A percentile compares a stretch with the other conserved stretches of the same genome.
Conservation (phyloP, 2,888 invertebrate genomes). For the Drosophila helvetica region DNA sequence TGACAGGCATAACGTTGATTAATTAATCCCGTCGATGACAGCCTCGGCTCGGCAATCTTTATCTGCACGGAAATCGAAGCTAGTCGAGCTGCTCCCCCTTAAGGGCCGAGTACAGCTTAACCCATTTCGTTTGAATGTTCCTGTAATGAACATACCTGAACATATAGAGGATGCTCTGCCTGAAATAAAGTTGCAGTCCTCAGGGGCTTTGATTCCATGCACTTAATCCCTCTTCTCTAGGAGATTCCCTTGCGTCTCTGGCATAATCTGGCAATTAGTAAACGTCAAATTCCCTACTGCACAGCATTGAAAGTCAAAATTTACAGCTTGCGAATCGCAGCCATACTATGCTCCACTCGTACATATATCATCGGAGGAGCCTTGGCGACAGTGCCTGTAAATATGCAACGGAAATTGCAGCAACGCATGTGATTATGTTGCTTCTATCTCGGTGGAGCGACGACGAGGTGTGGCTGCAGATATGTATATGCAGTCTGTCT, state of each 20-base stretch:
- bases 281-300: conserved; percentile 69
- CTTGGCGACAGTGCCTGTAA: conserved; percentile 51
- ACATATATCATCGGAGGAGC: conserved; percentile 49
- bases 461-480: conserved; percentile 14
- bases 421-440: conserved; percentile 67
- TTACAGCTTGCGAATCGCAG: conserved; percentile 70
- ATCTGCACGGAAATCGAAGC: conserved; percentile 27
- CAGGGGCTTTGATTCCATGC: background rate
- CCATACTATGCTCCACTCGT: conserved; percentile 25
- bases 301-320: conserved; percentile 69
- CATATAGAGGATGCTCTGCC: conserved; percentile 5
- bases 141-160: background rate
- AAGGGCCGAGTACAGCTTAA: conserved; percentile 33
- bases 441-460: conserved; percentile 20
- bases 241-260: conserved; percentile 3
- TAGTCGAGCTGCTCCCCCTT: conserved; percentile 5
- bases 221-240: background rate
- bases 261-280: conserved; percentile 73
- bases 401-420: conserved; percentile 70
- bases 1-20: conserved; percentile 59
- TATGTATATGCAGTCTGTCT: conserved; percentile 9
- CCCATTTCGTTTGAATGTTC: conserved; percentile 22
- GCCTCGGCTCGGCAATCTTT: conserved; percentile 15
- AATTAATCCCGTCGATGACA: conserved; percentile 66
- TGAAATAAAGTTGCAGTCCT: conserved; percentile 14